Evolutionary conservation across 2,888 invertebrate species (phyloP).

Genomic region (Pristionchus entomophagus): DNA sequence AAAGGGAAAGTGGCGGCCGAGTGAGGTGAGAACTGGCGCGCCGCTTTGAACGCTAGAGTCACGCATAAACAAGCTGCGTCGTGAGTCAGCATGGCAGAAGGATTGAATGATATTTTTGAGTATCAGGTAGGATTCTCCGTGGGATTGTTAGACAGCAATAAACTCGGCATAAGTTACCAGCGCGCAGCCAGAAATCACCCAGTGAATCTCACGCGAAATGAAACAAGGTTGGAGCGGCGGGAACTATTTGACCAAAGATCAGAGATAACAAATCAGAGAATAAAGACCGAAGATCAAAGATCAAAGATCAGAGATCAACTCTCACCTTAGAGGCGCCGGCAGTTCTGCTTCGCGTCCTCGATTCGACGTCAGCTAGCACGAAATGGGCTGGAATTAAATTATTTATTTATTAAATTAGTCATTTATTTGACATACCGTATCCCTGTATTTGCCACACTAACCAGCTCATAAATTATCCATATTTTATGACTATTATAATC

Average conservation of each 20-base stretch:
- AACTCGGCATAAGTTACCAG: too few relatives aligned
- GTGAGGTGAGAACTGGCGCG: background rate
- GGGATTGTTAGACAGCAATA: too few relatives aligned
- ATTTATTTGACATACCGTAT: background rate
- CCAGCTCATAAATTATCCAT: too few relatives aligned
- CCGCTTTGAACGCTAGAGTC: background rate
- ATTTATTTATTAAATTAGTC: too few relatives aligned
- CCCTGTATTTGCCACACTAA: background rate
- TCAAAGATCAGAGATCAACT: background rate
- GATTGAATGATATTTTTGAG: background rate
- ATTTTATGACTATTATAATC: too few relatives aligned
- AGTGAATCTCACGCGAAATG: too few relatives aligned
- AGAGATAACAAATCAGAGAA: too few relatives aligned
- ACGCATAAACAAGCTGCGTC: background rate
- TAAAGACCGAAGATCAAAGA: too few relatives aligned
- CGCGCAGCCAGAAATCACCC: too few relatives aligned
- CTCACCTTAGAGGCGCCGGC: background rate
- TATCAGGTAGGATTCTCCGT: background rate
- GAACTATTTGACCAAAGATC: too few relatives aligned
- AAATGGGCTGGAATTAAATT: background rate
- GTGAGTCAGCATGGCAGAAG: background rate
- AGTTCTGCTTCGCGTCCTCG: background rate
- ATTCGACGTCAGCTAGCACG: conserved; percentile 20
- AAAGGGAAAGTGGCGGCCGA: background rate
- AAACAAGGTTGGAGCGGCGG: too few relatives aligned